Evolutionary conservation across 2,113 vertebrate species (phyloP), one percentile per base, ranked within the genome.

Genomic region (Eira barbara): DNA sequence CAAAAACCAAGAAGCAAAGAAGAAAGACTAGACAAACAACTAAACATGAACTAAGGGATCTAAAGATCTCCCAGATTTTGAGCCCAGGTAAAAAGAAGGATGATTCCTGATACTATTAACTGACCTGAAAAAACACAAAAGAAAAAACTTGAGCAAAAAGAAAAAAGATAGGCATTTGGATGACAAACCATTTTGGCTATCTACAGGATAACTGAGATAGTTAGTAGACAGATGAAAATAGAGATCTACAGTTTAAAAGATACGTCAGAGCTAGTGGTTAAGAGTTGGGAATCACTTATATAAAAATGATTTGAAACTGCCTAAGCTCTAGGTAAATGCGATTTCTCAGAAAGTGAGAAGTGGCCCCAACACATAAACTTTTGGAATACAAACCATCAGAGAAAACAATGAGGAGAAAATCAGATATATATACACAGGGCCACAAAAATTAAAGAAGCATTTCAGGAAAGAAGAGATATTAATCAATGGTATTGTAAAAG

Each of bases 311-410:
- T 47, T 94, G 63, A 88, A 96, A 89, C 11, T 59, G 34, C 21
- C 47, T 57, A 79, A 11, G 12, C 25, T 61, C 13, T 61, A 63
- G 13, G 20, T 57, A 63, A 91, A 96, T 49, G 63, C 81, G 82
- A 76, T 59, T 47, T 92, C 55, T 88, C 45, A 91, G 31, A 74
- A 96, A 94, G 36, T 65, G 67, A 94, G 34, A 85, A 91, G 49
- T 67, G 47, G 74, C 34, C 36, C 57, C 87, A 81, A 25, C 21
- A 91, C 29, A 86, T 39, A 52, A 71, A 47, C 81, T 80, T 78
- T 71, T 94, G 29, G 34, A 94, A 87, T 91, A 81, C 39, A 96
- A 81, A 81, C 9, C 20, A 85, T 27, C 45, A 82, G 29, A 52
- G 31, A 93, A 11, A 34, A 67, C 29, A 88, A 27, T 31, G 86